These are phyloP conservation scores for Coleophora deauratella DNA, from an alignment of 2,888 invertebrate species.

Conservation along the genomic window DNA sequence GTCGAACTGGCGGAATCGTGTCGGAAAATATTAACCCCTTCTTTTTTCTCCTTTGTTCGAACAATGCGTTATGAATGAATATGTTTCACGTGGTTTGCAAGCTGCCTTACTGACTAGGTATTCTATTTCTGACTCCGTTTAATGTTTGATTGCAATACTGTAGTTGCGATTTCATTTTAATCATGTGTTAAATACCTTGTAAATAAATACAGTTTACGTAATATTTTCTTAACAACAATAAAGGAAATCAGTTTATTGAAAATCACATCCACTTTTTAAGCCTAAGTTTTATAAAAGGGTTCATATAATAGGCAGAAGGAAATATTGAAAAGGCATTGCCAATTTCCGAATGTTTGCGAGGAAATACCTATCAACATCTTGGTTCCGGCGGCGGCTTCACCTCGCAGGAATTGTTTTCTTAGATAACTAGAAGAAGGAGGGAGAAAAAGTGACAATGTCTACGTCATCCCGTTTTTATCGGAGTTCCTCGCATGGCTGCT, in stretches of 20 bases:
- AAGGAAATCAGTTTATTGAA: too few species aligned
- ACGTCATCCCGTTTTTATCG: conserved; percentile 66
- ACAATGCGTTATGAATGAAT: neutral
- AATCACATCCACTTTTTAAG: too few species aligned
- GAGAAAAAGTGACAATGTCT: conserved; percentile 53
- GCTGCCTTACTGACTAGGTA: too few species aligned
- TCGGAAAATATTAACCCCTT: conserved; percentile 1
- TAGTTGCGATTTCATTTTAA: too few species aligned
- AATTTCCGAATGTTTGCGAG: conserved; percentile 3
- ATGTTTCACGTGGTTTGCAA: too few species aligned
- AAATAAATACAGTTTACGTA: too few species aligned
- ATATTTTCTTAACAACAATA: too few species aligned
- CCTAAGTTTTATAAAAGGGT: too few species aligned
- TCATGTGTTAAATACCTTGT: too few species aligned
- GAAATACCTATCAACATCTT: conserved; percentile 25
- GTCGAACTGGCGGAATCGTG: conserved; percentile 8
- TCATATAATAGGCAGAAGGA: too few species aligned
- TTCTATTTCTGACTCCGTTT: too few species aligned
- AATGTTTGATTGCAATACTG: neutral
- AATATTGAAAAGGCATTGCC: neutral
- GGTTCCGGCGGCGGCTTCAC: conserved; percentile 20
- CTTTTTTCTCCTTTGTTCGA: neutral
- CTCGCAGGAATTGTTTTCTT: conserved; percentile 46
- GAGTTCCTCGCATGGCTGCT: conserved; percentile 53
- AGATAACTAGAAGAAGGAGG: conserved; percentile 15